A percentile compares a stretch with the other conserved stretches of the same genome.
phyloP scores from a whole-genome alignment of 1,140 invertebrate species.

The Capitella teleta region DNA sequence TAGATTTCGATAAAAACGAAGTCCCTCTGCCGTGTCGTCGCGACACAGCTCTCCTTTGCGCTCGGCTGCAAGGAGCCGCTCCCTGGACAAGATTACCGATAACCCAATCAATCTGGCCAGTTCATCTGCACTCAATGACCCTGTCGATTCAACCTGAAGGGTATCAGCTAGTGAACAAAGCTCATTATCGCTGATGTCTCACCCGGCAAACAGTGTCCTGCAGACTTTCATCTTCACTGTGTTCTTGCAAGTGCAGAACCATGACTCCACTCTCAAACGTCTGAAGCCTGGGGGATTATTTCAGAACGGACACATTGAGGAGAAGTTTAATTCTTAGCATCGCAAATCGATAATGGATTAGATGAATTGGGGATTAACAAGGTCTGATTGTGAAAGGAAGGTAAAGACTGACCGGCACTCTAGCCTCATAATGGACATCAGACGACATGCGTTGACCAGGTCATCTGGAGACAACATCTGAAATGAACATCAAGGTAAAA shows the following conservation, averaged over 20 bases:
- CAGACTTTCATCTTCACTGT: conserved; percentile 65
- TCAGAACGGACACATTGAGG: too few species aligned
- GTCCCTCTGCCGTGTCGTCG: conserved; percentile 85
- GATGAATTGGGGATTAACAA: too few species aligned
- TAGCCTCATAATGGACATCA: conserved; percentile 50
- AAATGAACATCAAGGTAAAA: conserved; percentile 31
- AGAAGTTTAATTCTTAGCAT: too few species aligned
- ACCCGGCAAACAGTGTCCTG: conserved; percentile 60
- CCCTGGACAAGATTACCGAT: conserved; percentile 77
- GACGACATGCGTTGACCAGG: conserved; percentile 73
- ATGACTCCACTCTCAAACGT: conserved; percentile 82
- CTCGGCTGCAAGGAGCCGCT: conserved; percentile 72
- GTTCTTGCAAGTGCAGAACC: conserved; percentile 69
- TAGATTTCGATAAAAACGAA: conserved; percentile 90
- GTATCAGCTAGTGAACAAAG: too few species aligned
- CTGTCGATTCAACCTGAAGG: conserved; percentile 59
- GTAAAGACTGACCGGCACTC: conserved; percentile 50
- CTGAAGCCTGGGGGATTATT: too few species aligned
- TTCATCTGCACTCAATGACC: conserved; percentile 70
- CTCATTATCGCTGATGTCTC: too few species aligned
- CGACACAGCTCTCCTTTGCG: conserved; percentile 72
- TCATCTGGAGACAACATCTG: conserved; percentile 89
- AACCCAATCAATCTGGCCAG: conserved; percentile 67
- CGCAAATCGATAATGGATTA: too few species aligned
- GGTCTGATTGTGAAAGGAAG: too few species aligned